Percentiles rank a stretch among this genome's conserved stretches.
These are phyloP conservation scores for Gymnocephalus cernua DNA, from an alignment of 2,113 vertebrate genomes.

Conservation along the genomic window DNA sequence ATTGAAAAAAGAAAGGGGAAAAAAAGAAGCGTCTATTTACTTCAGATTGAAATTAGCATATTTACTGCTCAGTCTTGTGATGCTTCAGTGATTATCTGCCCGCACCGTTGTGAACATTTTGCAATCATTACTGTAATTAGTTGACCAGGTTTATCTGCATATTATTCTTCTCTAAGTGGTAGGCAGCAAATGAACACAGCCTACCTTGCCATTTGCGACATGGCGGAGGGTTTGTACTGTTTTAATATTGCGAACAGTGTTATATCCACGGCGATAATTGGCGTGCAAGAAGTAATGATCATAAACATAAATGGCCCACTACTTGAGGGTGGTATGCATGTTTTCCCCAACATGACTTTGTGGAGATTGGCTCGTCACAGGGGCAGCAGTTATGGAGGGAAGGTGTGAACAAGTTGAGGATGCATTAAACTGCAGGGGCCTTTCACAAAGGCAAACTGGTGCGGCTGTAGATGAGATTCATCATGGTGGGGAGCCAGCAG, in stretches of 20 bases:
- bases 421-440: constrained; percentile 12
- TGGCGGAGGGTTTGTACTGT: background rate
- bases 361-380: background rate
- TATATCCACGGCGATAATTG: background rate
- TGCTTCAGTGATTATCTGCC: constrained; percentile 64
- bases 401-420: constrained; percentile 9
- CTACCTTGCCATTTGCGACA: background rate
- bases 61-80: constrained; percentile 58
- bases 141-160: constrained; percentile 60
- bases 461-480: background rate
- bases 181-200: constrained; percentile 6
- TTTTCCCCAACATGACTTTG: constrained; percentile 1
- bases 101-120: constrained; percentile 45
- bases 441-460: background rate
- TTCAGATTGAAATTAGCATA: constrained; percentile 55
- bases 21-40: constrained; percentile 23
- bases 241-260: background rate
- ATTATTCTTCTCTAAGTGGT: constrained; percentile 47
- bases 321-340: background rate
- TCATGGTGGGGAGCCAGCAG: background rate
- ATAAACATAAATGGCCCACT: background rate
- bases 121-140: constrained; percentile 69
- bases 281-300: constrained; percentile 17
- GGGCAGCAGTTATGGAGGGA: background rate
- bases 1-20: background rate